These are phyloP conservation scores for Phortica magna DNA, from an alignment of 2,888 invertebrate genomes.

Conservation along the genomic window DNA sequence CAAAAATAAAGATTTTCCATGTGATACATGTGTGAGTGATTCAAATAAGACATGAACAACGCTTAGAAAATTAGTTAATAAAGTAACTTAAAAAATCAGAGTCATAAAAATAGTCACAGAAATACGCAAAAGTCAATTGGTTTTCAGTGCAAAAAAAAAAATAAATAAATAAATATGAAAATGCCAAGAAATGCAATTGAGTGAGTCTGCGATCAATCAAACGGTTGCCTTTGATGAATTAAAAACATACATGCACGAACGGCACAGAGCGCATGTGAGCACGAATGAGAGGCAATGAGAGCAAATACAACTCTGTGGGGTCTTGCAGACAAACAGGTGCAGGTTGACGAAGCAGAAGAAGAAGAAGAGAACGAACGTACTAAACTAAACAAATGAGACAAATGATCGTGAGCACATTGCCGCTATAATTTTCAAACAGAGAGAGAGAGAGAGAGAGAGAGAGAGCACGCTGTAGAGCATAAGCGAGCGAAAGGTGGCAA, in stretches of 20 bases:
- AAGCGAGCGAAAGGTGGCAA: slow-evolving; percentile 15
- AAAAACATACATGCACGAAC: background rate
- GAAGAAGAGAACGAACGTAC: background rate
- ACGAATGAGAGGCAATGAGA: background rate
- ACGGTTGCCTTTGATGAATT: too few relatives aligned
- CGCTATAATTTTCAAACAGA: background rate
- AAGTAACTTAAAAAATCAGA: too few relatives aligned
- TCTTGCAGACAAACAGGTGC: background rate
- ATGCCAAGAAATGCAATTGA: too few relatives aligned
- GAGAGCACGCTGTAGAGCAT: background rate
- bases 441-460: background rate
- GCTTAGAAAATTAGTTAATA: too few relatives aligned
- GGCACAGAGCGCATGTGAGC: background rate
- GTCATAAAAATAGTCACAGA: too few relatives aligned
- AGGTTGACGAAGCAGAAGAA: background rate
- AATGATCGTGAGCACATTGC: background rate
- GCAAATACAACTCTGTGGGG: background rate
- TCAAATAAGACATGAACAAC: too few relatives aligned
- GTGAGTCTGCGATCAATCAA: too few relatives aligned
- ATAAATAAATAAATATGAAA: too few relatives aligned
- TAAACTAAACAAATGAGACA: background rate
- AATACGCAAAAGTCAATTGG: too few relatives aligned
- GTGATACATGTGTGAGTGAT: too few relatives aligned
- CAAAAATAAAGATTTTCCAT: too few relatives aligned
- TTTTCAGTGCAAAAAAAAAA: too few relatives aligned